Evolutionary conservation across 2,888 invertebrate genomes (phyloP), one percentile per base, ranked within the genome.

Genomic region (Sphinx pinastri): DNA sequence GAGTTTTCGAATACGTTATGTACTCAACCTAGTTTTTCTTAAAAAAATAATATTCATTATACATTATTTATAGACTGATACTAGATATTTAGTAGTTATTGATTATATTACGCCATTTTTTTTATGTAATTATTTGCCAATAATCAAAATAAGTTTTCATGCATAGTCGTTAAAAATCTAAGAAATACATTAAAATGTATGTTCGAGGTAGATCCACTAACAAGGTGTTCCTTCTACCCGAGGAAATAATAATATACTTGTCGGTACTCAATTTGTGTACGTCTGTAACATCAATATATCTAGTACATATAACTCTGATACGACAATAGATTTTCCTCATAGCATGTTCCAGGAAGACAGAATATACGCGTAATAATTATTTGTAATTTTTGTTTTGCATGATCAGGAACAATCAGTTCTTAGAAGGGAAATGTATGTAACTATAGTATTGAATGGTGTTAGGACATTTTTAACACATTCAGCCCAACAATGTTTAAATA

Each of bases 321-420:
- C 63, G 47, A 47, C 47, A 49, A 63, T 63, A 63, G 19, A 47
- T 49, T 49, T 49, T 19, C 49, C 49, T 63, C 49, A 25, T 63
- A 49, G 49, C 63, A 49, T 49, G 49, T 63, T 63, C 25, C 19
- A 7, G 8, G 49, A 13, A 49, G 12, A 19, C 4, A 19, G 19
- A 16, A 7, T 47, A 19, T 16, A 25, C 25, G 25, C 25, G 25
- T 25, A 25, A 57, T 57, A 57, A 25, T 11, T 25, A 25, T 19
- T 54, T 16, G 16, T 54, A 16, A 54, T 16, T n/a, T 54, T 54
- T 8, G 8, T 38, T 38, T 38, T 38, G 6, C 8, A 38, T 3
- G 38, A 38, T 38, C 38, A 38, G 38, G 4, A 38, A 38, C 38
- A 38, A 38, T 38, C 38, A 38, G 38, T 38, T 38, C 38, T 38